These are phyloP conservation scores for Aldrovandia affinis DNA, from an alignment of 2,797 vertebrate genomes.

Conservation along the genomic window DNA sequence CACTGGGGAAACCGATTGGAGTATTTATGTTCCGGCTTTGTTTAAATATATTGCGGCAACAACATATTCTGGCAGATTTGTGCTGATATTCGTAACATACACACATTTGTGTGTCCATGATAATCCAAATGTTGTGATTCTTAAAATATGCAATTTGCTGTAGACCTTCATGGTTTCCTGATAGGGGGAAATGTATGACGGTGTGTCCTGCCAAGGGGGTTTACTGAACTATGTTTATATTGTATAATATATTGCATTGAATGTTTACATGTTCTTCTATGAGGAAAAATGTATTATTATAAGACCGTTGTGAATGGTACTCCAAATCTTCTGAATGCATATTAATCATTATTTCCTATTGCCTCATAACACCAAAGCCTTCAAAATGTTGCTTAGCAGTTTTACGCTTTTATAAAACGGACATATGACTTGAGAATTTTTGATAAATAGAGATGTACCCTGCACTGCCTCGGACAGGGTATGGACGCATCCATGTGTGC, in stretches of 20 bases:
- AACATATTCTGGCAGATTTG: not conserved
- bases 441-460: not conserved
- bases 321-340: no score
- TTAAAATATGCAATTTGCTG: not conserved
- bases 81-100: not conserved
- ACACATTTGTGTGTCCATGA: not conserved
- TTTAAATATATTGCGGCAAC: not conserved
- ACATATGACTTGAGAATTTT: no score
- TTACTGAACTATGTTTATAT: not conserved
- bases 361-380: no score
- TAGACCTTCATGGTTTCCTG: not conserved
- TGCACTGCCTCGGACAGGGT: not conserved
- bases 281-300: not conserved
- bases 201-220: not conserved
- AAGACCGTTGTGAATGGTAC: not conserved
- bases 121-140: not conserved
- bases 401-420: no score
- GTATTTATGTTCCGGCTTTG: not conserved
- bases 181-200: not conserved
- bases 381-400: no score
- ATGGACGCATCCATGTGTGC: not conserved
- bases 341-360: no score
- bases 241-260: not conserved
- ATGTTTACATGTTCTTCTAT: not conserved
- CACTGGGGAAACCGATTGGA: not conserved